Evolutionary conservation across 2,113 vertebrate species (phyloP).

Genomic region (Gnathonemus echidnorhynchus): DNA sequence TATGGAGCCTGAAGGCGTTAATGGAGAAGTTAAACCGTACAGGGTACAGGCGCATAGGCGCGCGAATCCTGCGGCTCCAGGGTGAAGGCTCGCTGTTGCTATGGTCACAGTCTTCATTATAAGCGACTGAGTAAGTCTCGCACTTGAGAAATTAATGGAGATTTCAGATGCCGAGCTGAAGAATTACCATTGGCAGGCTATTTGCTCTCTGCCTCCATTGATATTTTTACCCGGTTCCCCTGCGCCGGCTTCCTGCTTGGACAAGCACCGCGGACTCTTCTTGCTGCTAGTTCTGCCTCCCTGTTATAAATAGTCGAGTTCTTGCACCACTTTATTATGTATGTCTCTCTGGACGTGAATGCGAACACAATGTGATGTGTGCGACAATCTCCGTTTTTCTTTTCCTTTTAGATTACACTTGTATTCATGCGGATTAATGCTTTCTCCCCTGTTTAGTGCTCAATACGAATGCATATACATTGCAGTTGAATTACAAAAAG

Average conservation of each 20-base stretch:
- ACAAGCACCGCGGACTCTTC: conserved; percentile 11
- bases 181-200: conserved; percentile 20
- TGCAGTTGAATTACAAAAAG: background rate
- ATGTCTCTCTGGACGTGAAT: background rate
- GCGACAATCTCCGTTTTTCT: background rate
- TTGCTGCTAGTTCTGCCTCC: background rate
- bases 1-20: background rate
- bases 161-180: conserved; percentile 12
- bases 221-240: background rate
- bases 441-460: background rate
- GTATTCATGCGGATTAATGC: background rate
- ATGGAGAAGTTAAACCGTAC: background rate
- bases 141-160: conserved; percentile 20
- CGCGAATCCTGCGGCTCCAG: background rate
- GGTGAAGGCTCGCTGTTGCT: conserved; percentile 21
- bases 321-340: background rate
- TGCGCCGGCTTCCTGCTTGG: background rate
- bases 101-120: conserved; percentile 29
- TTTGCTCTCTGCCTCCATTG: background rate
- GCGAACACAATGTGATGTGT: background rate
- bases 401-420: background rate
- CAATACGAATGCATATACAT: background rate
- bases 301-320: background rate
- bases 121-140: background rate
- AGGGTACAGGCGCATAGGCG: background rate